Percentiles rank a stretch among this genome's conserved stretches.
These are phyloP conservation scores for Neosalanx taihuensis DNA, from an alignment of 2,797 vertebrate species.

Conservation along the genomic window DNA sequence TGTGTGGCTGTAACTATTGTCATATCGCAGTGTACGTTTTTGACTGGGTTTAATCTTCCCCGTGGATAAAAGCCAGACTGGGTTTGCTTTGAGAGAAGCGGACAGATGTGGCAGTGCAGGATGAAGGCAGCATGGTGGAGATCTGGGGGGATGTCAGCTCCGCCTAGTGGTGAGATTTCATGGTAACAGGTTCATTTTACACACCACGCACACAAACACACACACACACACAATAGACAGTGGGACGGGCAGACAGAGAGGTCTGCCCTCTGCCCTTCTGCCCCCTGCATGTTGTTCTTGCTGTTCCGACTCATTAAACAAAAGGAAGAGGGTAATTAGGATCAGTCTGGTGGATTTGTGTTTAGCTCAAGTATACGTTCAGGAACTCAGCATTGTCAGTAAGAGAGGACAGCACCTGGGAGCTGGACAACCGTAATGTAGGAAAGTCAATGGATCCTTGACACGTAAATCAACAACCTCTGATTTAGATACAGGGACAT, in stretches of 20 bases:
- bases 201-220: constrained; percentile 2
- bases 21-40: neutral
- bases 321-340: constrained; percentile 74
- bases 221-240: neutral
- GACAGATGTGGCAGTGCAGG: neutral
- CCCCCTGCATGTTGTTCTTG: constrained; percentile 67
- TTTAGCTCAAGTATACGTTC: constrained; percentile 60
- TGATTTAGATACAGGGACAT: no score
- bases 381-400: neutral
- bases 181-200: neutral
- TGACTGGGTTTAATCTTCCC: neutral
- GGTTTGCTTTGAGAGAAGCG: neutral
- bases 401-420: no score
- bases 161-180: constrained; percentile 63
- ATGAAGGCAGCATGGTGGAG: neutral
- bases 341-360: constrained; percentile 61
- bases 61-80: neutral
- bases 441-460: neutral
- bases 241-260: neutral
- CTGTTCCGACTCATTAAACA: constrained; percentile 69
- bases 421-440: neutral
- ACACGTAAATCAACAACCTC: neutral
- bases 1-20: neutral
- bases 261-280: neutral
- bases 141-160: constrained; percentile 46